These are phyloP conservation scores for Baronia brevicornis DNA, from an alignment of 2,888 invertebrate species.

Conservation along the genomic window DNA sequence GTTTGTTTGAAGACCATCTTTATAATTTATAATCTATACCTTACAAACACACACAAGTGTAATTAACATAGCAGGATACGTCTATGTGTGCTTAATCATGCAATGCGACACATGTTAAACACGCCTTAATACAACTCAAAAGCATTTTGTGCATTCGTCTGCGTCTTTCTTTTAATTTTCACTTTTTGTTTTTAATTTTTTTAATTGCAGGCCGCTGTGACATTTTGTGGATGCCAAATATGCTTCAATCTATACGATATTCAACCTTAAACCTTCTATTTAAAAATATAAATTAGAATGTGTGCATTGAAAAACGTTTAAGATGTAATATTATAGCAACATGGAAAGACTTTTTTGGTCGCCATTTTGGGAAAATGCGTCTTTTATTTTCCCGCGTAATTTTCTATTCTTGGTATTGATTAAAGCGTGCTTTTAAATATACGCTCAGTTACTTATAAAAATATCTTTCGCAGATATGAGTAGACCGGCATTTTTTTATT, in stretches of 20 bases:
- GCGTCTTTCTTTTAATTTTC: slow-evolving; percentile 21
- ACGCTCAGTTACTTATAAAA: not conserved
- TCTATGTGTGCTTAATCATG: slow-evolving; percentile 30
- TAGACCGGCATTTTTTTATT: no score
- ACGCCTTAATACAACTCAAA: slow-evolving; percentile 38
- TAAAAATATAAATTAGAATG: slow-evolving; percentile 3
- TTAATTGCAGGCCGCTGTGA: slow-evolving; percentile 31
- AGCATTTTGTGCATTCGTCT: slow-evolving; percentile 21
- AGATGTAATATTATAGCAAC: slow-evolving; percentile 22
- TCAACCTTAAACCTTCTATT: not conserved
- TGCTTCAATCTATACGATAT: not conserved
- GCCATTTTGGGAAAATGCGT: slow-evolving; percentile 35
- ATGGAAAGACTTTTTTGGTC: slow-evolving; percentile 23
- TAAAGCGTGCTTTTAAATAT: slow-evolving; percentile 7
- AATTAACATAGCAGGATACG: slow-evolving; percentile 27
- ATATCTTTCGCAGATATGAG: not conserved
- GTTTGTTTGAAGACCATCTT: no score
- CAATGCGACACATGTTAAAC: slow-evolving; percentile 40
- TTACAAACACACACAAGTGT: slow-evolving; percentile 19
- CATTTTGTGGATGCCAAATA: slow-evolving; percentile 24
- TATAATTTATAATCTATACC: slow-evolving; percentile 16
- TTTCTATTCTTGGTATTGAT: slow-evolving; percentile 28
- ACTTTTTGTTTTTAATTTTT: slow-evolving; percentile 30
- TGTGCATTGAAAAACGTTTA: slow-evolving; percentile 2
- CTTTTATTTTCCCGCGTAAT: slow-evolving; percentile 26